A percentile compares a stretch with the other conserved stretches of the same genome.
Conservation (phyloP, 2,797 vertebrate species). For the Poliocrania exsul region DNA sequence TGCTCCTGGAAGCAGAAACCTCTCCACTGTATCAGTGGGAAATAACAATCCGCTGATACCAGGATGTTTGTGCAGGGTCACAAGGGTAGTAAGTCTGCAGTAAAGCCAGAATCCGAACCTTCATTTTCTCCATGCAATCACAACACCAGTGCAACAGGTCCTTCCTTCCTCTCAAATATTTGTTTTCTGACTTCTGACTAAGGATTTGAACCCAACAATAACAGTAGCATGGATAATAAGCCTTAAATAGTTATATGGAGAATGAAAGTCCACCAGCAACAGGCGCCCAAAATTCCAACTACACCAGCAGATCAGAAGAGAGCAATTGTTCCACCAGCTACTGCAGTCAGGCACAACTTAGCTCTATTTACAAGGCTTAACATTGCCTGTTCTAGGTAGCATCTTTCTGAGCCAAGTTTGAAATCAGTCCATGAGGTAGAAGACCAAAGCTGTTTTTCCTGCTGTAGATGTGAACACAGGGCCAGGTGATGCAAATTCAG, state of each 20-base stretch:
- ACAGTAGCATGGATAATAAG: not conserved
- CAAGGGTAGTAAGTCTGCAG: not conserved
- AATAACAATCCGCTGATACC: no score
- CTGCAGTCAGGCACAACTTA: not conserved
- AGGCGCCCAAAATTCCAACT: not conserved
- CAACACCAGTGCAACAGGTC: not conserved
- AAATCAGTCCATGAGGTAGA: not conserved
- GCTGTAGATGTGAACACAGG: not conserved
- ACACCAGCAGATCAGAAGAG: not conserved
- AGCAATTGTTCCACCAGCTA: not conserved
- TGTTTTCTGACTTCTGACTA: not conserved
- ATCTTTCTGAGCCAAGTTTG: not conserved
- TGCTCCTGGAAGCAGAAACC: no score
- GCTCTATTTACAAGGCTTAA: not conserved
- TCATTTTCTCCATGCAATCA: not conserved
- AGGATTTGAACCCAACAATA: not conserved
- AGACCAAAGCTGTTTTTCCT: not conserved
- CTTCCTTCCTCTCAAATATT: not conserved
- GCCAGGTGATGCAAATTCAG: not conserved
- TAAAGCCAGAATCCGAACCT: not conserved
- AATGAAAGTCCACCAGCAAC: not conserved
- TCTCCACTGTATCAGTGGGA: no score
- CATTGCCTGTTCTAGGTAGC: not conserved
- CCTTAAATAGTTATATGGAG: not conserved
- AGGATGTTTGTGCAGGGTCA: slow-evolving; percentile 3